Evolutionary conservation across 2,797 vertebrate species (phyloP).

Genomic region (Falco cherrug): DNA sequence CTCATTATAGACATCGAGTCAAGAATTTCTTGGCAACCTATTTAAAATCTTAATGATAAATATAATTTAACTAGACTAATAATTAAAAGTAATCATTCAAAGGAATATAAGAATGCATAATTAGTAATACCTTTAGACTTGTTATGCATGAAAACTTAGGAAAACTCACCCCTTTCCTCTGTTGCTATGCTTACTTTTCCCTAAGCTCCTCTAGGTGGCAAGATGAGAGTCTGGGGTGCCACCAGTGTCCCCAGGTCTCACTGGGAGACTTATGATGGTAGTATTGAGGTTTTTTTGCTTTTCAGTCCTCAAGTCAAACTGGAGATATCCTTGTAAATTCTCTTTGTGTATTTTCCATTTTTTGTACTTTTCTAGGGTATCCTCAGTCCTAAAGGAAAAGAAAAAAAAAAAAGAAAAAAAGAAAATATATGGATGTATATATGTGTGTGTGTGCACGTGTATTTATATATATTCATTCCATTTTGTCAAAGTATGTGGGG

Average conservation of each 20-base stretch:
- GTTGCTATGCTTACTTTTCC: fast-evolving
- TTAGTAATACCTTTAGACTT: neutral
- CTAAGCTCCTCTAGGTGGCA: neutral
- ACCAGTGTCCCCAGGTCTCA: neutral
- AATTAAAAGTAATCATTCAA: neutral
- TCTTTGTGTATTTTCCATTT: neutral
- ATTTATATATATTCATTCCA: too few relatives aligned
- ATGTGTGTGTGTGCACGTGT: too few relatives aligned
- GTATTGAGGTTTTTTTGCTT: neutral
- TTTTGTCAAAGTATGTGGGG: neutral
- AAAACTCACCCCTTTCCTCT: neutral
- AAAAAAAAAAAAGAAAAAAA: neutral
- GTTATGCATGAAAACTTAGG: neutral
- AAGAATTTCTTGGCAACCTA: neutral
- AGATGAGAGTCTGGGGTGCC: neutral
- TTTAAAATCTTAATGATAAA: neutral
- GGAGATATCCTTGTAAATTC: neutral
- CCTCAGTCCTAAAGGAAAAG: neutral
- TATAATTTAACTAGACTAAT: neutral
- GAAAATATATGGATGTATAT: too few relatives aligned
- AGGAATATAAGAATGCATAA: neutral
- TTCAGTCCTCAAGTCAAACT: neutral
- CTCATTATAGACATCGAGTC: neutral
- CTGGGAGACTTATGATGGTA: neutral
- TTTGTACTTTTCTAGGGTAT: neutral